Evolutionary conservation across 2,797 vertebrate species (phyloP).

Genomic region (Morelia viridis): DNA sequence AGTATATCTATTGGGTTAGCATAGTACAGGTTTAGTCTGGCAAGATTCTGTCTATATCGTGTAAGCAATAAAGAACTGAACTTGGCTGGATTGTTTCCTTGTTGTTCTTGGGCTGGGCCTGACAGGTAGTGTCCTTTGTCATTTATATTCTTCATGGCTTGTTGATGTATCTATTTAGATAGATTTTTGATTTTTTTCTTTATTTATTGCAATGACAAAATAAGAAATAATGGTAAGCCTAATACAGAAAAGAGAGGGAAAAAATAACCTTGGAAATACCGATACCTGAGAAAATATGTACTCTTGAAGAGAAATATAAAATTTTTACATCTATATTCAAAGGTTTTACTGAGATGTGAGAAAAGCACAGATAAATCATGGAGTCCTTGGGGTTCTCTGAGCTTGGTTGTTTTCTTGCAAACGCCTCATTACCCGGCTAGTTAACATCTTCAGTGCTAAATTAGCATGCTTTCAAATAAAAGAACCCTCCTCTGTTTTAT

Average conservation of each 20-base stretch:
- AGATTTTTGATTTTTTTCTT: not conserved
- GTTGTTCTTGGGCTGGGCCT: too few relatives aligned
- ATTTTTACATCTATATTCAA: not conserved
- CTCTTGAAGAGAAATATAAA: not conserved
- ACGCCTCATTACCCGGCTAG: too few relatives aligned
- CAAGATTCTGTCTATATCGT: too few relatives aligned
- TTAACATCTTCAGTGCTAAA: too few relatives aligned
- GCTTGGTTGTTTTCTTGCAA: too few relatives aligned
- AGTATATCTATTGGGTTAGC: too few relatives aligned
- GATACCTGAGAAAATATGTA: not conserved
- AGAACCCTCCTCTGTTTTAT: not conserved
- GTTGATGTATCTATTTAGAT: not conserved
- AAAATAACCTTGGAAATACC: not conserved
- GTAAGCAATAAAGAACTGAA: too few relatives aligned
- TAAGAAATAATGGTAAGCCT: not conserved
- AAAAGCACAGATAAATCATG: not conserved
- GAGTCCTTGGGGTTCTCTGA: too few relatives aligned
- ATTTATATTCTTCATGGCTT: not conserved
- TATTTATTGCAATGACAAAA: not conserved
- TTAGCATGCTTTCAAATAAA: not conserved
- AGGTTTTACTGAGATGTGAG: not conserved
- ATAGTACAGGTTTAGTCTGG: too few relatives aligned
- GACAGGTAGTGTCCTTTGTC: not conserved
- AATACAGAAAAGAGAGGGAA: not conserved
- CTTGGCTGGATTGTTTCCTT: too few relatives aligned